A percentile compares a stretch with the other conserved stretches of the same genome.
Conservation (phyloP, 2,888 invertebrate genomes). For the Plebejus anna region DNA sequence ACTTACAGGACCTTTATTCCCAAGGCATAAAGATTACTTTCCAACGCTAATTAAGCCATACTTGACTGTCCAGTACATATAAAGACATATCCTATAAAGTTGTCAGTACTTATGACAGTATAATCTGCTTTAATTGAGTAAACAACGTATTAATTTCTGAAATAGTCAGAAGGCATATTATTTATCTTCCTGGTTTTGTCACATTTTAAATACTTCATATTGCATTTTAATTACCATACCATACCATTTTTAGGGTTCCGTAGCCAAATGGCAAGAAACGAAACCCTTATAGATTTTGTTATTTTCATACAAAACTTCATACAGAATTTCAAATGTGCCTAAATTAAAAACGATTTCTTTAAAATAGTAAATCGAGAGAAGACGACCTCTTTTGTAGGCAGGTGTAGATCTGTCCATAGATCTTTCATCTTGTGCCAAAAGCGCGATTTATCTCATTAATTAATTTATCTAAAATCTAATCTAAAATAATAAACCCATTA, state of each 20-base stretch:
- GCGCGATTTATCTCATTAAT: slow-evolving; percentile 15
- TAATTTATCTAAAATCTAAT: slow-evolving; percentile 7
- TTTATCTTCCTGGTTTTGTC: neutral
- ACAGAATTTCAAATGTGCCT: too few relatives aligned
- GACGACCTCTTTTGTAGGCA: neutral
- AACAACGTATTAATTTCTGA: neutral
- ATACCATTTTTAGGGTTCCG: too few relatives aligned
- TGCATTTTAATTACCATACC: neutral
- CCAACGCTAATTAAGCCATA: neutral
- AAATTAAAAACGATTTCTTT: neutral
- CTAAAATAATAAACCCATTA: slow-evolving; percentile 9
- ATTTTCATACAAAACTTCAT: too few relatives aligned
- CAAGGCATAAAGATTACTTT: neutral
- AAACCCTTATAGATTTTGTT: too few relatives aligned
- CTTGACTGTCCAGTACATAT: neutral
- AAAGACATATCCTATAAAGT: neutral
- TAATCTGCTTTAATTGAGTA: neutral
- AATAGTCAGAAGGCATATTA: neutral
- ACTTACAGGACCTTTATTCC: neutral
- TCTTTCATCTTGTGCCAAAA: neutral
- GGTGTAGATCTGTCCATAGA: neutral
- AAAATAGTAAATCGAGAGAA: neutral
- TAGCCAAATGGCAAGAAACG: too few relatives aligned
- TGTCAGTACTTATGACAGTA: neutral
- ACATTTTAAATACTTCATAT: neutral